A percentile compares a stretch with the other conserved stretches of the same genome.
Conservation (phyloP, 2,797 vertebrate species). For the Myotis planiceps region DNA sequence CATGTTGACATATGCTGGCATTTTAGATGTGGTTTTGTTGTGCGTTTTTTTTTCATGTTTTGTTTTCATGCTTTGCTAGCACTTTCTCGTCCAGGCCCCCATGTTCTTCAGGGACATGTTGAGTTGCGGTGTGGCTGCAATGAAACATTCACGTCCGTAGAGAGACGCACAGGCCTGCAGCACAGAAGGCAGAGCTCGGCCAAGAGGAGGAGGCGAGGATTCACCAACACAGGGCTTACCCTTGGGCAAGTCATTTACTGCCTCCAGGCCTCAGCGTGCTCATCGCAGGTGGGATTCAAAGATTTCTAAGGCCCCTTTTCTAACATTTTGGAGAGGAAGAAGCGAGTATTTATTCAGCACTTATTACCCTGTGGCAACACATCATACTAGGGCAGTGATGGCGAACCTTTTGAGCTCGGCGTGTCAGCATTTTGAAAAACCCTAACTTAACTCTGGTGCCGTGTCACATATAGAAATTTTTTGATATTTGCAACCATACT, state of each 20-base stretch:
- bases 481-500: too few species aligned
- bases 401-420: too few species aligned
- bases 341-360: neutral
- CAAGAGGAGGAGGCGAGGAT: neutral
- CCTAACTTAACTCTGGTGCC: too few species aligned
- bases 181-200: neutral
- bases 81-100: neutral
- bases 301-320: neutral
- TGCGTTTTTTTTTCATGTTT: neutral
- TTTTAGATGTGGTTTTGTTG: neutral
- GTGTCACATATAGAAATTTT: too few species aligned
- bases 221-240: neutral
- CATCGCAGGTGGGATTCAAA: neutral
- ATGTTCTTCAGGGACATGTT: neutral
- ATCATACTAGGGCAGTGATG: neutral
- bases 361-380: neutral
- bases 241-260: neutral
- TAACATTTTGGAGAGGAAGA: conserved; percentile 15
- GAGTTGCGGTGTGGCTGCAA: neutral
- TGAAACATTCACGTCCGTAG: neutral
- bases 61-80: neutral
- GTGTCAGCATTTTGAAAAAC: too few species aligned
- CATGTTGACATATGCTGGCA: neutral
- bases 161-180: neutral
- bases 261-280: neutral